Conservation (phyloP, 2,113 vertebrate genomes). For the Smithornis capensis region DNA sequence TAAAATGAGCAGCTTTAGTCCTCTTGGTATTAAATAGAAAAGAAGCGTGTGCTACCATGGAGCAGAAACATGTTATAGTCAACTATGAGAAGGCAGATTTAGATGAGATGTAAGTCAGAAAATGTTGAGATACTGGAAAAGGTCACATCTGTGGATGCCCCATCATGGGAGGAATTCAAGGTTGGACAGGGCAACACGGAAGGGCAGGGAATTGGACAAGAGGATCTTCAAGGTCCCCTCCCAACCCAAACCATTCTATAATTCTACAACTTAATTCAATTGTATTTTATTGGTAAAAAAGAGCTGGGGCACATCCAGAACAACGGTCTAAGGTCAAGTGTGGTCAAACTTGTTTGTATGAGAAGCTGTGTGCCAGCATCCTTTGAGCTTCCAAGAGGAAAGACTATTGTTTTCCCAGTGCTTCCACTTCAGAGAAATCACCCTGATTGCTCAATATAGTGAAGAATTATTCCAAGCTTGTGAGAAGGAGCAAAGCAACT, state of each 20-base stretch:
- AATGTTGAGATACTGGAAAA: not conserved
- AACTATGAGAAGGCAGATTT: not conserved
- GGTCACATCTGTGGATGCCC: not conserved
- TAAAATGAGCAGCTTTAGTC: not conserved
- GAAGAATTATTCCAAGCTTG: not conserved
- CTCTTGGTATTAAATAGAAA: not conserved
- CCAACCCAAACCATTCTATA: not conserved
- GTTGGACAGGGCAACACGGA: not conserved
- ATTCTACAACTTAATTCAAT: not conserved
- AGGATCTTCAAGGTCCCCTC: not conserved
- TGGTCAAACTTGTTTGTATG: not conserved
- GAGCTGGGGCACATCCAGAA: not conserved
- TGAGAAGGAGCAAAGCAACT: not conserved
- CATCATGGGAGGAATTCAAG: not conserved
- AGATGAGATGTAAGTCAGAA: not conserved
- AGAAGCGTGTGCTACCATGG: fast-evolving
- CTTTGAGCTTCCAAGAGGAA: not conserved
- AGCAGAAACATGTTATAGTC: not conserved
- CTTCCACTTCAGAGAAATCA: not conserved
- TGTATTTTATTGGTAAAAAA: not conserved
- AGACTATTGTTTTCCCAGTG: not conserved
- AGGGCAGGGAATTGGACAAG: not conserved
- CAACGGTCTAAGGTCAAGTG: not conserved
- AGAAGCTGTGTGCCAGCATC: not conserved
- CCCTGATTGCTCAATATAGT: not conserved